Evolutionary conservation across 2,113 vertebrate genomes (phyloP).

Genomic region (Furnarius figulus): DNA sequence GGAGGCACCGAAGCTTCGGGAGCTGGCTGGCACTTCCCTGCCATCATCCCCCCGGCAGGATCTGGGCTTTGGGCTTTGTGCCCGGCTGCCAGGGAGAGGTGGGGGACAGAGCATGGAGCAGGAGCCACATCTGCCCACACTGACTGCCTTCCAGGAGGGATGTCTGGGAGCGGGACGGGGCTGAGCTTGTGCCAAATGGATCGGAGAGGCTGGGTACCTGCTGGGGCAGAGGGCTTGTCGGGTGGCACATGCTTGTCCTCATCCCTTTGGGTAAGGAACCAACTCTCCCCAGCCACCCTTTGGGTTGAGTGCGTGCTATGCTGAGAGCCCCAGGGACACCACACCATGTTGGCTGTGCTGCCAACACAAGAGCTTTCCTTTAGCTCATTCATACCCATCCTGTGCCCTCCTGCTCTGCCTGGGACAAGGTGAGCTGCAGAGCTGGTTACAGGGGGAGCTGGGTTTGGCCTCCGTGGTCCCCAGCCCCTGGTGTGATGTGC

Average conservation of each 20-base stretch:
- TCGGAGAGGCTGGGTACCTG: not conserved
- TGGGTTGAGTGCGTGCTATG: not conserved
- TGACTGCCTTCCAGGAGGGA: not conserved
- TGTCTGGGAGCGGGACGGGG: not conserved
- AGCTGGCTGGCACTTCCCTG: not conserved
- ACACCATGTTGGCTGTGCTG: not conserved
- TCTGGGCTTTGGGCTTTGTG: not conserved
- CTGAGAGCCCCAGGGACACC: not conserved
- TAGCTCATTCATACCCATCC: not conserved
- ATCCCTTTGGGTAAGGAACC: slow-evolving; percentile 2
- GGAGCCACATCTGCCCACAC: fast-evolving
- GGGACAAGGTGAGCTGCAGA: not conserved
- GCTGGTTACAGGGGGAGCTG: not conserved
- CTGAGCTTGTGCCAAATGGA: not conserved
- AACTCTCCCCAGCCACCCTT: fast-evolving
- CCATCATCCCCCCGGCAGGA: fast-evolving
- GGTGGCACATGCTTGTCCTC: not conserved
- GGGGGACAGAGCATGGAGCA: fast-evolving
- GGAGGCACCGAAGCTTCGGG: slow-evolving; percentile 36
- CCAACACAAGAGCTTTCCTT: not conserved
- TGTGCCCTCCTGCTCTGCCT: not conserved
- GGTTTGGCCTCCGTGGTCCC: not conserved
- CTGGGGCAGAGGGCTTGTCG: fast-evolving
- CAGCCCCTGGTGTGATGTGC: not conserved
- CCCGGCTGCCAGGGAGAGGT: not conserved